A percentile compares a stretch with the other conserved stretches of the same genome.
Evolutionary conservation across 2,888 invertebrate species (phyloP).

Genomic region (Stratiomys singularior): DNA sequence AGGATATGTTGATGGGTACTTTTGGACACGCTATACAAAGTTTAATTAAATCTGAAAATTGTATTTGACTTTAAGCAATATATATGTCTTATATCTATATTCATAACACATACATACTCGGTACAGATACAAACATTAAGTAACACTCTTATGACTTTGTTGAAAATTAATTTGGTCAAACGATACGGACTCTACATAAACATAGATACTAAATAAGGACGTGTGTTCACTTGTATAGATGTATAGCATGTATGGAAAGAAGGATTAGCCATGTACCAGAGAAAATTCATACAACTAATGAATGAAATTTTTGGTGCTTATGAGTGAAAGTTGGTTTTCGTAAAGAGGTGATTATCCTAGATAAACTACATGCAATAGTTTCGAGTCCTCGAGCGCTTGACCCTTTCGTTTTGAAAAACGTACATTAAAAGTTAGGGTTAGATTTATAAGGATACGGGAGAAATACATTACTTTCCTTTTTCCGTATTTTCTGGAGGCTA

Average conservation of each 20-base stretch:
- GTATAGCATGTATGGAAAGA: background rate
- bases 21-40: slow-evolving; percentile 1
- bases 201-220: background rate
- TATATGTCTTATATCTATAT: too few species aligned
- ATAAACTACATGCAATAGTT: too few species aligned
- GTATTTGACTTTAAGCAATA: background rate
- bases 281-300: background rate
- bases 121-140: background rate
- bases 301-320: background rate
- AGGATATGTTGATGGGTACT: background rate
- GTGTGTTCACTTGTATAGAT: too few species aligned
- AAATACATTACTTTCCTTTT: too few species aligned
- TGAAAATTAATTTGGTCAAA: slow-evolving; percentile 6
- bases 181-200: background rate
- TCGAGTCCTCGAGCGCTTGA: too few species aligned
- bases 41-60: slow-evolving; percentile 7
- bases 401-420: too few species aligned
- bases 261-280: background rate
- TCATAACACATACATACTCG: too few species aligned
- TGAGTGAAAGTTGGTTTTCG: too few species aligned
- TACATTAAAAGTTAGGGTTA: too few species aligned
- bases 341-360: too few species aligned
- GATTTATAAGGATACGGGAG: too few species aligned
- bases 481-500: too few species aligned
- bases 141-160: background rate